Percentiles rank a stretch among this genome's conserved stretches.
These are phyloP conservation scores for Idaea aversata DNA, from an alignment of 2,888 invertebrate species.

Conservation along the genomic window DNA sequence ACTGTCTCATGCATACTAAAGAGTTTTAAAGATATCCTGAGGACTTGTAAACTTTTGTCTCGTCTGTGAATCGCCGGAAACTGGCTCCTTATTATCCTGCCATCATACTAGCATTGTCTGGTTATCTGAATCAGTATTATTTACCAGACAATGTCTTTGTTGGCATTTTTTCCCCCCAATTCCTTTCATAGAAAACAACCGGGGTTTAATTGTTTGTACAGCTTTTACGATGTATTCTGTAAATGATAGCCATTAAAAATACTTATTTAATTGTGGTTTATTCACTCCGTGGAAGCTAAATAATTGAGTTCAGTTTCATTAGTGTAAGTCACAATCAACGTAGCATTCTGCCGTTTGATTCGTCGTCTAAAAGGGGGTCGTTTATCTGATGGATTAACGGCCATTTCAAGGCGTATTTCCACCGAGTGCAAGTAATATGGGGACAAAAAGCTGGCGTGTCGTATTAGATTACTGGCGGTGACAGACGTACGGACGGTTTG, in stretches of 20 bases:
- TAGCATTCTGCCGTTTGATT: constrained; percentile 51
- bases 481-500: constrained; percentile 73
- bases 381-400: constrained; percentile 64
- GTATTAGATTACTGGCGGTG: constrained; percentile 78
- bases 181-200: constrained; percentile 38
- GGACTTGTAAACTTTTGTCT: constrained; percentile 59
- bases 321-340: constrained; percentile 29
- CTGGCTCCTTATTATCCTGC: constrained; percentile 56
- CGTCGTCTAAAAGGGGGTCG: constrained; percentile 51
- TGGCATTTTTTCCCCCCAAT: constrained; percentile 38
- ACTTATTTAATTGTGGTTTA: constrained; percentile 10
- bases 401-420: constrained; percentile 67
- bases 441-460: constrained; percentile 77
- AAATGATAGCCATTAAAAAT: neutral
- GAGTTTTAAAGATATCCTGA: constrained; percentile 55
- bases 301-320: neutral
- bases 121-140: constrained; percentile 60
- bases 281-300: constrained; percentile 15
- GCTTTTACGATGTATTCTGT: constrained; percentile 15
- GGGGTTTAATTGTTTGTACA: constrained; percentile 28
- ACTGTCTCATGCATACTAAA: constrained; percentile 64
- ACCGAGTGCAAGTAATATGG: constrained; percentile 67
- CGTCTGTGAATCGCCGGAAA: constrained; percentile 65
- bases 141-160: constrained; percentile 54
- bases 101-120: constrained; percentile 60